A percentile compares a stretch with the other conserved stretches of the same genome.
These are phyloP conservation scores for Sebastes elongatus DNA, from an alignment of 2,797 vertebrate genomes.

Conservation along the genomic window DNA sequence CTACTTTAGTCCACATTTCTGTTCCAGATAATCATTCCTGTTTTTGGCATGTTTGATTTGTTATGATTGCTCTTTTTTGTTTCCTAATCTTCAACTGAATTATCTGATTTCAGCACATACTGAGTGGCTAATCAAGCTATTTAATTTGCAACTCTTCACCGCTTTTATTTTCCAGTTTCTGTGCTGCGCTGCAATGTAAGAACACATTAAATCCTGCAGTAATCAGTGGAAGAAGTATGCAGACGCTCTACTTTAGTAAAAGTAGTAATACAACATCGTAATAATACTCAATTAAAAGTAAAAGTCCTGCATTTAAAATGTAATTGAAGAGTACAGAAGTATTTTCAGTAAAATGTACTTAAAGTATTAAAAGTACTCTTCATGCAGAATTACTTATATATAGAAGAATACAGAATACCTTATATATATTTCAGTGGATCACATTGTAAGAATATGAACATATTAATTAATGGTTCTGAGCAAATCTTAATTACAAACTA, in stretches of 20 bases:
- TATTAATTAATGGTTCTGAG: neutral
- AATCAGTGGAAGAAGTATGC: neutral
- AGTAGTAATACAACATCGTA: neutral
- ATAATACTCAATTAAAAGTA: neutral
- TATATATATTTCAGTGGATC: neutral
- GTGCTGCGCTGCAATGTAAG: neutral
- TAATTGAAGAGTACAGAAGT: neutral
- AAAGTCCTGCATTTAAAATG: neutral
- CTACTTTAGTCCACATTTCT: neutral
- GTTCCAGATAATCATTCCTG: neutral
- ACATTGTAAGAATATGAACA: neutral
- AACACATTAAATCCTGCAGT: neutral
- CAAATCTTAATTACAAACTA: too few relatives aligned
- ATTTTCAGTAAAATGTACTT: neutral
- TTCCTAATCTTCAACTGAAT: neutral
- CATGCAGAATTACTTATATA: neutral
- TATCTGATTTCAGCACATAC: neutral
- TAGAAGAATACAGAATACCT: too few relatives aligned
- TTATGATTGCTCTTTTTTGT: neutral
- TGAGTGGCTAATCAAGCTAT: neutral
- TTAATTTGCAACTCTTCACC: neutral
- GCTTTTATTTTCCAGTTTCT: neutral
- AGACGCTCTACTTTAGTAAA: neutral
- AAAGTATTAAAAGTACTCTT: neutral
- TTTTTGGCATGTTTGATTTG: neutral